Percentiles rank a stretch among this genome's conserved stretches.
phyloP scores from a whole-genome alignment of 2,797 vertebrate species.

The Karalla daura region DNA sequence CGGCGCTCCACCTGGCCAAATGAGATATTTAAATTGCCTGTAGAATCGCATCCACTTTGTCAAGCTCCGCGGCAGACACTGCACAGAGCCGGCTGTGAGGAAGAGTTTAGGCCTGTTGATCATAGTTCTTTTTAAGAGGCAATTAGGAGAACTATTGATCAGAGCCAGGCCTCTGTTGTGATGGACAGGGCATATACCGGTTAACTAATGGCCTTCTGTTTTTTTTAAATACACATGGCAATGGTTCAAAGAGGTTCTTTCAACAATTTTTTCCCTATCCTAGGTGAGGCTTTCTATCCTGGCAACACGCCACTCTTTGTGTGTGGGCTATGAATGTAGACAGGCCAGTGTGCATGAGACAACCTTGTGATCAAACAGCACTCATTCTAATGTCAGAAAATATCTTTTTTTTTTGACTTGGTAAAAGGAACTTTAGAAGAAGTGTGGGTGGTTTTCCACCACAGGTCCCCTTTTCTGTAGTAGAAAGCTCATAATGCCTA shows the following conservation, averaged over 20 bases:
- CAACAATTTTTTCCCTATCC: too few relatives aligned
- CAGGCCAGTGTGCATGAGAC: neutral
- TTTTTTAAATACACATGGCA: constrained; percentile 1
- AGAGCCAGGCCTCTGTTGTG: constrained; percentile 30
- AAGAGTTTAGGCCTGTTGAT: constrained; percentile 51
- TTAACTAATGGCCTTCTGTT: too few relatives aligned
- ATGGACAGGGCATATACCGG: constrained; percentile 46
- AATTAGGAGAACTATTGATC: constrained; percentile 66
- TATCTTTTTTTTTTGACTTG: constrained; percentile 6
- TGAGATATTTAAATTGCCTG: constrained; percentile 13
- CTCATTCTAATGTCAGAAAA: constrained; percentile 16
- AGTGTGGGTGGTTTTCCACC: constrained; percentile 13
- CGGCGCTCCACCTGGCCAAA: constrained; percentile 14
- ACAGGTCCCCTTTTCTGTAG: too few relatives aligned
- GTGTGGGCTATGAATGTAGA: constrained; percentile 14
- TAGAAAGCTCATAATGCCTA: neutral
- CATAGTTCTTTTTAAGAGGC: constrained; percentile 56
- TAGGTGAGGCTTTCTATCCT: constrained; percentile 35
- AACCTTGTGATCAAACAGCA: neutral
- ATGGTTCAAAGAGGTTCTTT: constrained; percentile 27
- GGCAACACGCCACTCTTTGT: constrained; percentile 8
- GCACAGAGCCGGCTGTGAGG: constrained; percentile 55
- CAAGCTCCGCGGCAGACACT: constrained; percentile 27
- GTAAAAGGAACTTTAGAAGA: constrained; percentile 13
- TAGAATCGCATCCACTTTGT: constrained; percentile 67